Conservation (phyloP, 2,113 vertebrate species). For the Gorsachius goisagi region DNA sequence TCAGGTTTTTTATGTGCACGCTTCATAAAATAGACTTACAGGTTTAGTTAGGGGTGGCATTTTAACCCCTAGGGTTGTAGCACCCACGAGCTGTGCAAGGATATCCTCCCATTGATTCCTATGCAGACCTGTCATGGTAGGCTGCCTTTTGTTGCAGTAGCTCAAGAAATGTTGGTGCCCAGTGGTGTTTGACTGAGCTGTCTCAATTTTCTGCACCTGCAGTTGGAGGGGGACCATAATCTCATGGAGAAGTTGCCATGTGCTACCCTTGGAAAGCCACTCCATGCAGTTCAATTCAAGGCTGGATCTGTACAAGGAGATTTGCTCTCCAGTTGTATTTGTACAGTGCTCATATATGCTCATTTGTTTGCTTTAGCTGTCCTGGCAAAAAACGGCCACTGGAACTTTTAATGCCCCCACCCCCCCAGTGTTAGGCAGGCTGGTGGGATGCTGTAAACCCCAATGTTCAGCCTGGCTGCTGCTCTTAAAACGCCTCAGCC, state of each 20-base stretch:
- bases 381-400: not conserved
- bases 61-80: not conserved
- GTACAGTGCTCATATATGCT: not conserved
- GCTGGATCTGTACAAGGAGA: not conserved
- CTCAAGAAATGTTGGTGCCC: not conserved
- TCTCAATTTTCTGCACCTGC: not conserved
- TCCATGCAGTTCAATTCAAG: not conserved
- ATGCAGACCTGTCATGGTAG: not conserved
- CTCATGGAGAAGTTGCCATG: not conserved
- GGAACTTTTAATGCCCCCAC: not conserved
- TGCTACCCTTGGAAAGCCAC: not conserved
- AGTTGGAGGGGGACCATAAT: not conserved
- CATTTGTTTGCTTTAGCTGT: not conserved
- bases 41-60: not conserved
- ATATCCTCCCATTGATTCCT: not conserved
- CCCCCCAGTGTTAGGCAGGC: not conserved
- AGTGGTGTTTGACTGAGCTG: not conserved
- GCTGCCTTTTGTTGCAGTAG: not conserved
- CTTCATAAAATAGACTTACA: not conserved
- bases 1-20: not conserved
- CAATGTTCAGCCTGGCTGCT: not conserved
- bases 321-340: accelerated
- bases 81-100: accelerated
- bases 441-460: not conserved
- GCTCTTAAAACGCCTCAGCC: accelerated